These are phyloP conservation scores for Choristoneura fumiferana DNA, from an alignment of 1,140 invertebrate genomes.

Conservation along the genomic window DNA sequence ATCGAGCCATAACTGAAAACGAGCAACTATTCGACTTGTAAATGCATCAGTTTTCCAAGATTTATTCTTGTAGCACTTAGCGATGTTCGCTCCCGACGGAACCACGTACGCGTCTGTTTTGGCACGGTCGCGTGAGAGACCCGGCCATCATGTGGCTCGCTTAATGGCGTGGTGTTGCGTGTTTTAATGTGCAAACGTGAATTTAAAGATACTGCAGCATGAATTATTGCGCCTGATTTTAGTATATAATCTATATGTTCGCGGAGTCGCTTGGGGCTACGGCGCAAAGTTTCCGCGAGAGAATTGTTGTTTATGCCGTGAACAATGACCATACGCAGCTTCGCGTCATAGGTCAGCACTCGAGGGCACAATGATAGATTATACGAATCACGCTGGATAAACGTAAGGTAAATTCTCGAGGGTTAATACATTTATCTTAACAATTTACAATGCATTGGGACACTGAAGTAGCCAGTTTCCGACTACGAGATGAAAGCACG, in stretches of 20 bases:
- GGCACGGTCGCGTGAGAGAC: slow-evolving; percentile 49
- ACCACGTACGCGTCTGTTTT: slow-evolving; percentile 21
- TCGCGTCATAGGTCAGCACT: slow-evolving; percentile 7
- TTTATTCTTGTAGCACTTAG: slow-evolving; percentile 33
- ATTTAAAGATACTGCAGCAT: slow-evolving; percentile 51
- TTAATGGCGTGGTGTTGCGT: slow-evolving; percentile 41
- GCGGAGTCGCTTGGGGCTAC: slow-evolving; percentile 32
- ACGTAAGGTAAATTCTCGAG: neutral
- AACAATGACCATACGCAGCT: slow-evolving; percentile 30
- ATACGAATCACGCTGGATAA: slow-evolving; percentile 2
- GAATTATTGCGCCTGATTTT: slow-evolving; percentile 50
- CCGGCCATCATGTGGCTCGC: slow-evolving; percentile 38
- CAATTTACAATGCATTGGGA: slow-evolving; percentile 8
- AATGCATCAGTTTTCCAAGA: slow-evolving; percentile 28
- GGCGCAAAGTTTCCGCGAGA: slow-evolving; percentile 33
- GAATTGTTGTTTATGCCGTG: slow-evolving; percentile 29
- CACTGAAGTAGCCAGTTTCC: neutral
- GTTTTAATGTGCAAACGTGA: slow-evolving; percentile 52
- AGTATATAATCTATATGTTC: slow-evolving; percentile 46
- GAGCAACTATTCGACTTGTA: slow-evolving; percentile 20
- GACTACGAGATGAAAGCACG: neutral
- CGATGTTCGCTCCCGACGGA: slow-evolving; percentile 18
- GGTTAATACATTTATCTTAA: slow-evolving; percentile 6
- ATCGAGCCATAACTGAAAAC: slow-evolving; percentile 28
- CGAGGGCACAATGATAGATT: slow-evolving; percentile 3